Evolutionary conservation across 2,113 vertebrate species (phyloP).

Genomic region (Ictidomys tridecemlineatus): DNA sequence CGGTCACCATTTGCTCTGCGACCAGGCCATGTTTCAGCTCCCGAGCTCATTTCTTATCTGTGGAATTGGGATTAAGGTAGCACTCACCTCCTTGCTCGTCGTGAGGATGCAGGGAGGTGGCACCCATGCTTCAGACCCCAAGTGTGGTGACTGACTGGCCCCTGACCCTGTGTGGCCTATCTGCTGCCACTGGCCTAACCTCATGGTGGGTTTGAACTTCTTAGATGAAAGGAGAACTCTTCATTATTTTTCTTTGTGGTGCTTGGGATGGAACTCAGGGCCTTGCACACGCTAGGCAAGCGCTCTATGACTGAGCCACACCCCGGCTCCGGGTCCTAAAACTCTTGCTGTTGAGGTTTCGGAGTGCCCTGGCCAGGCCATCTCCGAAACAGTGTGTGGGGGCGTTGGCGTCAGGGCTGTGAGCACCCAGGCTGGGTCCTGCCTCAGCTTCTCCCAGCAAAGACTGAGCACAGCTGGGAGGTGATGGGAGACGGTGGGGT

Average conservation of each 20-base stretch:
- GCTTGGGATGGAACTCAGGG: no score
- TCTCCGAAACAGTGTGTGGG: neutral
- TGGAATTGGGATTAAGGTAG: neutral
- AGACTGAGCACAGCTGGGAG: neutral
- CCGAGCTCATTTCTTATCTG: neutral
- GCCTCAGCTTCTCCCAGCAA: neutral
- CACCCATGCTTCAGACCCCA: no score
- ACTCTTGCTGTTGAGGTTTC: neutral
- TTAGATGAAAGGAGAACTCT: neutral
- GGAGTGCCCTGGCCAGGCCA: neutral
- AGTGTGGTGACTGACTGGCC: neutral
- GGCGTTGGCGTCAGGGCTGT: neutral
- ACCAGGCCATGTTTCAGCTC: neutral
- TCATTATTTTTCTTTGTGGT: neutral
- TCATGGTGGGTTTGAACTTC: neutral
- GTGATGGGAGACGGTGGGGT: no score
- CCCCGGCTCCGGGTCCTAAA: neutral
- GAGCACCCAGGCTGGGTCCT: neutral
- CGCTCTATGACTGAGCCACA: neutral
- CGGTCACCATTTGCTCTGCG: neutral
- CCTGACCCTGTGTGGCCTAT: neutral
- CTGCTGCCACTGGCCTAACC: no score
- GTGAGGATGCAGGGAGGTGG: no score
- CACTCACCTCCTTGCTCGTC: no score
- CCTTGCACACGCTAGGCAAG: neutral